Evolutionary conservation across 2,113 vertebrate genomes (phyloP), one percentile per base, ranked within the genome.

Genomic region (Zeus faber): DNA sequence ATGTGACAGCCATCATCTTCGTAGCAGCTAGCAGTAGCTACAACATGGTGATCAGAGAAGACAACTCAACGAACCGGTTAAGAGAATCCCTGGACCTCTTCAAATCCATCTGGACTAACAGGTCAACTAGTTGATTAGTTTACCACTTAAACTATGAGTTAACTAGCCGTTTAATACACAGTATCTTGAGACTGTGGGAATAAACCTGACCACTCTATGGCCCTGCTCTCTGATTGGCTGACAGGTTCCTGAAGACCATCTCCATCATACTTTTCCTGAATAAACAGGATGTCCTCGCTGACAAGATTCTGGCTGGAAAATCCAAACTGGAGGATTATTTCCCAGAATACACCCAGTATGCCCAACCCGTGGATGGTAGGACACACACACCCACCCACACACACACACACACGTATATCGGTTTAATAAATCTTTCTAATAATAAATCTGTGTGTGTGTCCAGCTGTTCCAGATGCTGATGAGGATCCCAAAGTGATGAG

Each of bases 271-370:
- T 99, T 70, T 99, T 99, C 86, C 86, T 99, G 76, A 99, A 99
- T 88, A 99, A 99, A 82, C 97, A 99, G 73, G 97, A 99, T 40
- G 94, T 99, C 82, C 84, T 99, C 49, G 96, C 96, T 48, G 97
- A 98, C 55, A 99, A 99, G 70, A 96, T 99, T 74, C 79, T 99
- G 83, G 95, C 97, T 20, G 97, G 97, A 60, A 99, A 99, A 76
- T 99, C 96, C 67, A 96, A 95, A 88, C 93, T 99, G 10, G 97
- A 99, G 85, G 97, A 99, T 88, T 99, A 99, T 77, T 98, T 99
- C 66, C 95, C 95, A 0, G 95, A 98, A 70, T 99, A 96, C 1
- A 81, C 66, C 47, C 93, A 92, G 77, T 99, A 99, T 47, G 92
- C 91, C 27, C 88, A 94, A 68, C 92, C 95, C 39, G 87, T 90